These are phyloP conservation scores for Phallusia fumigata DNA, from an alignment of 23 tunicate species.

Conservation along the genomic window DNA sequence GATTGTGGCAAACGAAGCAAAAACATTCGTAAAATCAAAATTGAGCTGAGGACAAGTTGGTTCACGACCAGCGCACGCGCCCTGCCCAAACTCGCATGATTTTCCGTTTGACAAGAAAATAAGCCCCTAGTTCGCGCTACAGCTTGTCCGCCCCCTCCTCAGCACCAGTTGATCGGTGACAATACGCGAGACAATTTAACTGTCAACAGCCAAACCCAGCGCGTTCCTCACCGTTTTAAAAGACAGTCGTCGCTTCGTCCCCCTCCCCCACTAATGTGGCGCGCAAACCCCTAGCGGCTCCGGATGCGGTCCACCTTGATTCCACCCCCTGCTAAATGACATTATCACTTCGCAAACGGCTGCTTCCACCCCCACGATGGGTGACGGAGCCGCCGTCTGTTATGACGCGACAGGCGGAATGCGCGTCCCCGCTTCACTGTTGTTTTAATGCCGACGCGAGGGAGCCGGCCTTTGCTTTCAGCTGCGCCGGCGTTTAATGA, in stretches of 20 bases:
- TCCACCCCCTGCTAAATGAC: not conserved
- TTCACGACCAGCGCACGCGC: too few relatives aligned
- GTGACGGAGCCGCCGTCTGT: not conserved
- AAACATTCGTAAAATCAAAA: too few relatives aligned
- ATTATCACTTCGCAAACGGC: not conserved
- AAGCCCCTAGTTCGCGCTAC: too few relatives aligned
- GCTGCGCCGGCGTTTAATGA: not conserved
- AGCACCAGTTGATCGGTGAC: too few relatives aligned
- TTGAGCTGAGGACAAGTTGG: too few relatives aligned
- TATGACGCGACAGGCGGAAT: slow-evolving; percentile 6
- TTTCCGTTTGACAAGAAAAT: too few relatives aligned
- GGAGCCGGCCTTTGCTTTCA: not conserved
- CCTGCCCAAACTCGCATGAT: too few relatives aligned
- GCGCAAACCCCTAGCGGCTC: not conserved
- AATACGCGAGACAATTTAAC: not conserved
- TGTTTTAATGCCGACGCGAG: slow-evolving; percentile 12
- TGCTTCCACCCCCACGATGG: not conserved
- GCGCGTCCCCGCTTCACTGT: not conserved
- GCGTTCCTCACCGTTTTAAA: not conserved
- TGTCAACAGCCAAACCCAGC: not conserved
- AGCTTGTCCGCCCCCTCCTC: too few relatives aligned
- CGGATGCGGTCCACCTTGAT: slow-evolving; percentile 7
- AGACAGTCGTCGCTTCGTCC: not conserved
- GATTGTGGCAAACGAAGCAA: too few relatives aligned
- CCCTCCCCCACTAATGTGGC: not conserved